These are phyloP conservation scores for Lophura swinhoii DNA, from an alignment of 2,797 vertebrate species.

Conservation along the genomic window DNA sequence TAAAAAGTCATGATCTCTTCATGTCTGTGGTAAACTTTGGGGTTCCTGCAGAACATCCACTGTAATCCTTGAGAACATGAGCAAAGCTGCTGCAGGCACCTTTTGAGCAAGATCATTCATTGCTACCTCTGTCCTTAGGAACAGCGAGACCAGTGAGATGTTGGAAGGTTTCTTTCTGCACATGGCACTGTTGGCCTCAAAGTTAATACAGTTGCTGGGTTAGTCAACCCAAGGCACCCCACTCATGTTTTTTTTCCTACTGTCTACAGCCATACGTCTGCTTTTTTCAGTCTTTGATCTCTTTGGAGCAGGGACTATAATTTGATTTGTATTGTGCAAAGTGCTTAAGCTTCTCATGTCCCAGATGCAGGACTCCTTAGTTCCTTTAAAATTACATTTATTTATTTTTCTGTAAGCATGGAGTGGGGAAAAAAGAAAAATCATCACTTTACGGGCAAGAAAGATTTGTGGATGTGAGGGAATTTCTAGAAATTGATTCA, in stretches of 20 bases:
- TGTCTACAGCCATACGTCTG: not conserved
- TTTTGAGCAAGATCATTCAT: not conserved
- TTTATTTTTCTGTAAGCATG: not conserved
- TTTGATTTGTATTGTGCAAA: not conserved
- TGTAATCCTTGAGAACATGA: not conserved
- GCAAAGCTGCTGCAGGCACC: not conserved
- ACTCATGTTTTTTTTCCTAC: not conserved
- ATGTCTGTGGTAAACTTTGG: not conserved
- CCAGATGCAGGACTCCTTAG: not conserved
- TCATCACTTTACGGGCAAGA: not conserved
- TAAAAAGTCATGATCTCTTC: not conserved
- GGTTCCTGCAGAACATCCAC: not conserved
- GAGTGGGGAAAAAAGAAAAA: too few relatives aligned
- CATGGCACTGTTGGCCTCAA: not conserved
- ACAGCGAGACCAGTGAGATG: not conserved
- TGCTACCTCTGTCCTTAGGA: not conserved
- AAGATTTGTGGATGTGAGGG: not conserved
- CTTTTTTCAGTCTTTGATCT: not conserved
- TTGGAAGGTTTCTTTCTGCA: not conserved
- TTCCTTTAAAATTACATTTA: not conserved
- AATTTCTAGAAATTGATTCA: not conserved
- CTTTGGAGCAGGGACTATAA: not conserved
- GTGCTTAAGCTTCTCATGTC: not conserved
- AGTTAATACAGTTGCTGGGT: not conserved
- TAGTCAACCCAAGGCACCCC: not conserved